phyloP scores from a whole-genome alignment of 1,140 invertebrate genomes.

The Drosophila subpulchrella region DNA sequence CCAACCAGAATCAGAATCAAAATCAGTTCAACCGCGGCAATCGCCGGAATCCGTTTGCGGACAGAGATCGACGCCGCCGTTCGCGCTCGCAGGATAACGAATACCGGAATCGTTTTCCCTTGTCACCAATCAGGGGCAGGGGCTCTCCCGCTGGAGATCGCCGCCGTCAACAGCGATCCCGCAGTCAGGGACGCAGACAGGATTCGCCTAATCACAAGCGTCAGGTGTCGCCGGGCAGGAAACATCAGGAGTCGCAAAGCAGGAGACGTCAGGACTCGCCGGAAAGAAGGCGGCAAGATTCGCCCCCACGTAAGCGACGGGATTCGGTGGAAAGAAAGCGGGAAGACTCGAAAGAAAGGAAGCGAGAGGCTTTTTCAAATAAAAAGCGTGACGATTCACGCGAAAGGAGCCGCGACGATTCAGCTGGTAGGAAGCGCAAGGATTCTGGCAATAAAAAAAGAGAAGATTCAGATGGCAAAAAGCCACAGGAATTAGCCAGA shows the following conservation, averaged over 20 bases:
- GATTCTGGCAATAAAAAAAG: background rate
- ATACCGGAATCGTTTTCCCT: conserved; percentile 71
- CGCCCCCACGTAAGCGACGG: conserved; percentile 7
- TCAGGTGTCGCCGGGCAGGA: conserved; percentile 21
- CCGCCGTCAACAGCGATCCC: conserved; percentile 58
- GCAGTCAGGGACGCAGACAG: conserved; percentile 57
- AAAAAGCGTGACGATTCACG: too few relatives aligned
- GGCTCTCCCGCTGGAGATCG: conserved; percentile 54
- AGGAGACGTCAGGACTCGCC: conserved; percentile 32
- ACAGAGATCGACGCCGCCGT: conserved; percentile 67
- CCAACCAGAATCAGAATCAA: conserved; percentile 27
- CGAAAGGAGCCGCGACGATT: conserved; percentile 9
- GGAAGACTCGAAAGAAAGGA: conserved; percentile 1
- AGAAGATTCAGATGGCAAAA: conserved; percentile 6
- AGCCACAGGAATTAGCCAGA: conserved; percentile 30
- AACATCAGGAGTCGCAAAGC: conserved; percentile 20
- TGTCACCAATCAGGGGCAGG: conserved; percentile 64
- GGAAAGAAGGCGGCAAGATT: conserved; percentile 14
- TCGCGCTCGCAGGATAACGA: conserved; percentile 70
- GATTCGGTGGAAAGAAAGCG: conserved; percentile 15
- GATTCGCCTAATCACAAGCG: conserved; percentile 44
- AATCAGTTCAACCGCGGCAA: conserved; percentile 46
- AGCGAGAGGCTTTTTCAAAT: background rate
- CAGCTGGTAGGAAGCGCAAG: background rate
- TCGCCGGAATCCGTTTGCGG: conserved; percentile 72